Evolutionary conservation across 2,888 invertebrate species (phyloP).

Genomic region (Aproaerema taeniolella): DNA sequence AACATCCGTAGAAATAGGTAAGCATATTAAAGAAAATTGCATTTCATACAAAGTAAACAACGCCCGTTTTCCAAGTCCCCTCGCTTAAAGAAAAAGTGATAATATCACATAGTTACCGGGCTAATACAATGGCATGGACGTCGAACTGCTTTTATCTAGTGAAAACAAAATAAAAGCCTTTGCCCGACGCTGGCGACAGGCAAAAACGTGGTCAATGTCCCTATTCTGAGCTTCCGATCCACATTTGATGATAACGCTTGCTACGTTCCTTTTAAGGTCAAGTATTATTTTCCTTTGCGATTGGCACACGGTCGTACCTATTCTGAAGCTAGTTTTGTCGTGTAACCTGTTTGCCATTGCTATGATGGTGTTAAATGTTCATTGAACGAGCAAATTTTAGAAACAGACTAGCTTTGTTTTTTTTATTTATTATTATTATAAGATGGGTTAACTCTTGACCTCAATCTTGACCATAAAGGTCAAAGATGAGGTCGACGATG

Average conservation of each 20-base stretch:
- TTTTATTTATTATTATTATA: no score
- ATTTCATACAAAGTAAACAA: background rate
- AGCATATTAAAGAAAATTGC: background rate
- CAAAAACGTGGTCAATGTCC: slow-evolving; percentile 31
- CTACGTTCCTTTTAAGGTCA: no score
- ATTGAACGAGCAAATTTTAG: no score
- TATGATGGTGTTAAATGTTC: no score
- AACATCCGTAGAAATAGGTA: background rate
- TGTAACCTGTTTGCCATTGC: no score
- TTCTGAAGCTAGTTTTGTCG: no score
- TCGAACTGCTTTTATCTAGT: slow-evolving; percentile 36
- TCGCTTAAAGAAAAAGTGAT: slow-evolving; percentile 3
- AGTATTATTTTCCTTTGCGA: no score
- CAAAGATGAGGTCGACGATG: no score
- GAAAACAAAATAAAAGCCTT: slow-evolving; percentile 21
- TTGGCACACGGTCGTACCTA: no score
- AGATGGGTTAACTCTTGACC: no score
- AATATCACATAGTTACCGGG: slow-evolving; percentile 9
- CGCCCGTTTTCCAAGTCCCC: background rate
- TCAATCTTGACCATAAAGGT: no score
- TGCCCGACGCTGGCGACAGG: slow-evolving; percentile 8
- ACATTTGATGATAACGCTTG: background rate
- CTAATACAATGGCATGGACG: slow-evolving; percentile 27
- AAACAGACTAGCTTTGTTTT: no score
- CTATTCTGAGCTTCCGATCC: slow-evolving; percentile 27